Base-by-base conservation (phyloP, 2,113 vertebrate species). In the Petrocephalus microphthalmus region DNA sequence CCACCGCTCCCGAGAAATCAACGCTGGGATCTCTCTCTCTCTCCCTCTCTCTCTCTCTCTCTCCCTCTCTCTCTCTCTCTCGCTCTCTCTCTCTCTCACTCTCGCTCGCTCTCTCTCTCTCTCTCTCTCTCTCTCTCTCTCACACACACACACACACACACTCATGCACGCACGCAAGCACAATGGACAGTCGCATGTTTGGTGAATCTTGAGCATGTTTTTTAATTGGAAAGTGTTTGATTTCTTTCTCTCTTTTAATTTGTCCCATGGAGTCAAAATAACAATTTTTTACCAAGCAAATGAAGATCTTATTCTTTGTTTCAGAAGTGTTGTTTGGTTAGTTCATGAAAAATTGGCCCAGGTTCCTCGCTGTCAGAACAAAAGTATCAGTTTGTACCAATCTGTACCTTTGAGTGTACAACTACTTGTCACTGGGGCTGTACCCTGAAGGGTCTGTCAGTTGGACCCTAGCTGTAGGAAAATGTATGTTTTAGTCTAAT, bases 41-140 rank as follows among this genome's bases (percentile, higher is more conserved):
- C 42, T 2, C 64, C 20, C 86, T 25, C 57, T 10, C 51, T 13
- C 82, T 89, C 67, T 82, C 71, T 37, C 13, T 67, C 33, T 57
- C 29, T 52, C 25, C 7, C 52, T 86, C 13, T 86, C 52, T 86
- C 67, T 15, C 87, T 25, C 87, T 81, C 71, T 3, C 47, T 52
- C 87, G n/a, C 87, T 56, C 25, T 74, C 87, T 78, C 60, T 19
- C 85, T 19, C 54, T 51, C 89, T 13, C 89, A 45, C 84, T 85
- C 84, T 85, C 51, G 54, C 84, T 85, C 87, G 53, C 64, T 52
- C 22, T 29, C 64, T 25, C 64, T 29, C 64, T 33, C 45, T 56
- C 29, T 33, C 53, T 37, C 10, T 10, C 2, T 2, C 49, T 85
- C n/a, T 54, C 49, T 53, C 51, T 53, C 42, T 20, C 53, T 8